phyloP scores from a whole-genome alignment of 2,797 vertebrate genomes.

The Phoxinus dragarum region DNA sequence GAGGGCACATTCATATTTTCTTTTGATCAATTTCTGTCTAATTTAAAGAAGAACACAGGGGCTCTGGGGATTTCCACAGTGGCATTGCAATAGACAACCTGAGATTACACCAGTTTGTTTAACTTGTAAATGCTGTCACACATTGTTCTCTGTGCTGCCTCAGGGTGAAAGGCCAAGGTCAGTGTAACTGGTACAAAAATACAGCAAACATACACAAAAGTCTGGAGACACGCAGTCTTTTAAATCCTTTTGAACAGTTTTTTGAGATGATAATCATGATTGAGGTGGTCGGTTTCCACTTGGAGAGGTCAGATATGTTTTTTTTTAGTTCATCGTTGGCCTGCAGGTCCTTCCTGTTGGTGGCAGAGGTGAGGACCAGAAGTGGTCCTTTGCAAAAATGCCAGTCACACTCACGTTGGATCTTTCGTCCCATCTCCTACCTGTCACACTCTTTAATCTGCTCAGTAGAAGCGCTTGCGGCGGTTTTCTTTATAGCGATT shows the following conservation, averaged over 20 bases:
- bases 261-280: conserved; percentile 17
- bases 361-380: not conserved
- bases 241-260: conserved; percentile 11
- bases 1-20: not conserved
- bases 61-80: conserved; percentile 8
- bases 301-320: conserved; percentile 10
- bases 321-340: not conserved
- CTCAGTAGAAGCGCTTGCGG: conserved; percentile 94
- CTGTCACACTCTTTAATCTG: not conserved
- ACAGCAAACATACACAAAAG: conserved; percentile 17
- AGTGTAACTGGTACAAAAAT: conserved; percentile 37
- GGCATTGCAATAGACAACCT: conserved; percentile 21
- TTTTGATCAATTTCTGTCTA: conserved; percentile 2
- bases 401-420: conserved; percentile 6
- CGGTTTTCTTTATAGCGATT: conserved; percentile 92
- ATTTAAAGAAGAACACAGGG: not conserved
- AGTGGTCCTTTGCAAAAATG: not conserved
- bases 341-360: conserved; percentile 22
- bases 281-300: conserved; percentile 19
- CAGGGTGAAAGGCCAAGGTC: conserved; percentile 31
- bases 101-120: conserved; percentile 19
- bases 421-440: not conserved
- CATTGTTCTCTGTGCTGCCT: not conserved
- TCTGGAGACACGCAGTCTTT: not conserved
- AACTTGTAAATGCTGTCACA: conserved; percentile 27